A percentile compares a stretch with the other conserved stretches of the same genome.
phyloP scores from a whole-genome alignment of 2,888 invertebrate species.

The Zhuqinia jingwanae region DNA sequence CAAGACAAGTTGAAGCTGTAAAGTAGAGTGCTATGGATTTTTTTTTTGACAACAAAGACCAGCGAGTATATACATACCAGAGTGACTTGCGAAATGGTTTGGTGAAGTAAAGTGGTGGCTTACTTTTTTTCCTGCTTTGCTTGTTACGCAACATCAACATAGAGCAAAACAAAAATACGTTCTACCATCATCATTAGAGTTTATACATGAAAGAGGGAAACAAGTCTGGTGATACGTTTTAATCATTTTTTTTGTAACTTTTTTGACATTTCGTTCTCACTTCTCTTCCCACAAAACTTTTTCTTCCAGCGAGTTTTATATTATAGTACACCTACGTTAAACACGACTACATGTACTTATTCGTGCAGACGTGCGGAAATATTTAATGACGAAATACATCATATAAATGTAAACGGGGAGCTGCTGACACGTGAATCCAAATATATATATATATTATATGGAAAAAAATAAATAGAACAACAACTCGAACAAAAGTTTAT shows the following conservation, averaged over 20 bases:
- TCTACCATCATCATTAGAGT: no score
- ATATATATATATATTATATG: no score
- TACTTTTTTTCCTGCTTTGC: not conserved
- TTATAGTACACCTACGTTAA: not conserved
- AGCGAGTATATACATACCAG: not conserved
- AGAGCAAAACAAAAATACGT: no score
- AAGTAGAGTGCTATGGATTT: no score
- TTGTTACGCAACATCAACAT: constrained; percentile 11
- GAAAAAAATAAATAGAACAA: not conserved
- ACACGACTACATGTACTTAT: not conserved
- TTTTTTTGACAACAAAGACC: no score
- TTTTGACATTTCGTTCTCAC: constrained; percentile 5
- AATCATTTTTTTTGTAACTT: no score
- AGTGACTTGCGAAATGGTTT: constrained; percentile 48
- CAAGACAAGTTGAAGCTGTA: no score
- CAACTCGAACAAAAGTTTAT: not conserved
- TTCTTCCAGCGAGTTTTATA: constrained; percentile 1
- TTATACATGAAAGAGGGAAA: no score
- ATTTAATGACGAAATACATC: not conserved
- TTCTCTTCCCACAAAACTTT: not conserved
- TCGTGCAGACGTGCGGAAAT: not conserved
- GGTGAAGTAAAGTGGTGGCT: constrained; percentile 30
- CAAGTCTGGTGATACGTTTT: not conserved
- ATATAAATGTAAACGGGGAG: constrained; percentile 10
- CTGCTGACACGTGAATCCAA: constrained; percentile 35